Evolutionary conservation across 2,797 vertebrate genomes (phyloP).

Genomic region (Galaxias olidus): DNA sequence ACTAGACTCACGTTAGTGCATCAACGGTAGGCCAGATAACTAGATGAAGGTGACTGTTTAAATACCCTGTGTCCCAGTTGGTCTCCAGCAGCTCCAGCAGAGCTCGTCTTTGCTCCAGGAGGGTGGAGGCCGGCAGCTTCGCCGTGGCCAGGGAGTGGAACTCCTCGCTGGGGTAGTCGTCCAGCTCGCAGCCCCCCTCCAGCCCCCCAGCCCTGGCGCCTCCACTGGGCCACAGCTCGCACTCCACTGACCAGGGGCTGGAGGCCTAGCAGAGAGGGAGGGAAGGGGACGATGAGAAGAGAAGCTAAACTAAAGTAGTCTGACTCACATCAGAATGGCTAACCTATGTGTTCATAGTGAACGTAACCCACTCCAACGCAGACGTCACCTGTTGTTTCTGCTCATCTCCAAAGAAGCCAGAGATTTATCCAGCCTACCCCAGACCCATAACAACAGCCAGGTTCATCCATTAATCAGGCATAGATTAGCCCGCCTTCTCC

Average conservation of each 20-base stretch:
- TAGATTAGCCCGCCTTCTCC: constrained; percentile 11
- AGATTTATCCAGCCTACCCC: constrained; percentile 31
- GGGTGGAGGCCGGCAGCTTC: constrained; percentile 50
- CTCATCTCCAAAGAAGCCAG: constrained; percentile 37
- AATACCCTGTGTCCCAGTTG: constrained; percentile 81
- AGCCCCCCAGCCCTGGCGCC: constrained; percentile 14
- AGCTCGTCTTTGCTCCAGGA: constrained; percentile 68
- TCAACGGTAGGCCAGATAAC: too few relatives aligned
- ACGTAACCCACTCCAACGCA: constrained; percentile 4
- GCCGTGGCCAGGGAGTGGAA: constrained; percentile 70
- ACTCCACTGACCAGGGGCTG: constrained; percentile 72
- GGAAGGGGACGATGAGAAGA: too few relatives aligned
- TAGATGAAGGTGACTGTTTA: background rate
- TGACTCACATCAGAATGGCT: constrained; percentile 15
- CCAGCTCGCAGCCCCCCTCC: constrained; percentile 57
- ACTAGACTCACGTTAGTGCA: too few relatives aligned
- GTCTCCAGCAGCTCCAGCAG: constrained; percentile 69
- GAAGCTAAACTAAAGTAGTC: too few relatives aligned
- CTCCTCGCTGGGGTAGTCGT: constrained; percentile 77
- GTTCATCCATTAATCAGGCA: constrained; percentile 50
- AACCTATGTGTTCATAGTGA: constrained; percentile 11
- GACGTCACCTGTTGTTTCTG: constrained; percentile 38
- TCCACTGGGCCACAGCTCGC: constrained; percentile 50
- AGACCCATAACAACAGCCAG: constrained; percentile 36
- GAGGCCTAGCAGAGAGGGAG: constrained; percentile 54